phyloP scores from a whole-genome alignment of 2,797 vertebrate genomes.

The Tadarida brasiliensis region DNA sequence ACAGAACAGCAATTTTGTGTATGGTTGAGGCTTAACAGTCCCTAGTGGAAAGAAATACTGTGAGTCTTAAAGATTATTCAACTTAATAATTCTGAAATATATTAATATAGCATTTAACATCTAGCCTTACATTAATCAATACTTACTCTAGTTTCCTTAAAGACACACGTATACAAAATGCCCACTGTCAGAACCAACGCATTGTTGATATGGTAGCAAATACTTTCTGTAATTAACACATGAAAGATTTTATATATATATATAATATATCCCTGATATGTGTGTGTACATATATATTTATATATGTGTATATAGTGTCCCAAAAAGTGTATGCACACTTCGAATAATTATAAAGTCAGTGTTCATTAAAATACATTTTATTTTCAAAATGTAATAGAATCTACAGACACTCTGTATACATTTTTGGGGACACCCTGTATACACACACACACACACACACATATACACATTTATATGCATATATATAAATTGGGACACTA shows the following conservation, averaged over 20 bases:
- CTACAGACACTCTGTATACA: too few species aligned
- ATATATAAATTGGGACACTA: background rate
- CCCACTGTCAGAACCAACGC: background rate
- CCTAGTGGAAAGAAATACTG: constrained; percentile 4
- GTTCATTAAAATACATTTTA: too few species aligned
- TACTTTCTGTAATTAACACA: background rate
- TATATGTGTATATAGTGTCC: too few species aligned
- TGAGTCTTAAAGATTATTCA: constrained; percentile 38
- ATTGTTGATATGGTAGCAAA: background rate
- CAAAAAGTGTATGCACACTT: too few species aligned
- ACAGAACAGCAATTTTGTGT: constrained; percentile 40
- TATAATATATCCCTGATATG: background rate
- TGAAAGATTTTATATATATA: background rate
- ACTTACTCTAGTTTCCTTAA: constrained; percentile 41
- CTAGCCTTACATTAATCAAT: constrained; percentile 24
- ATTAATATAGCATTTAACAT: constrained; percentile 34
- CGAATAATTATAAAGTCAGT: too few species aligned
- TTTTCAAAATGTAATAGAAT: too few species aligned
- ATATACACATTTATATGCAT: background rate
- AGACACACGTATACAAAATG: background rate
- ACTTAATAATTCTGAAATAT: constrained; percentile 52
- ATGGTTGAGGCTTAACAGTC: constrained; percentile 47
- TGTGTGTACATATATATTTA: too few species aligned
- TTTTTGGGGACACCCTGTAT: too few species aligned
- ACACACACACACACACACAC: too few species aligned